Conservation (phyloP, 2,888 invertebrate genomes). For the Cheiracanthium punctorium region DNA sequence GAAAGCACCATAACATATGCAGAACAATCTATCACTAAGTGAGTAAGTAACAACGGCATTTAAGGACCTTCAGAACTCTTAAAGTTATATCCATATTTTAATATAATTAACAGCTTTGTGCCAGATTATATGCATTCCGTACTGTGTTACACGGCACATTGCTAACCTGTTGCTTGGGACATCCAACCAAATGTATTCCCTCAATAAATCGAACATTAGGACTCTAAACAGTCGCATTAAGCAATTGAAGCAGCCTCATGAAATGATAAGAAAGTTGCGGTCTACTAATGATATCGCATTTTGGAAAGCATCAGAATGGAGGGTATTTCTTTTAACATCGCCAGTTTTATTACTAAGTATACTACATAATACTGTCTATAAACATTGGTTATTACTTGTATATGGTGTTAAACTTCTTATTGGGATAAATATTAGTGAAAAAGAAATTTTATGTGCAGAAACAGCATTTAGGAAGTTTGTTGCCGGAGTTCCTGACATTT, state of each 20-base stretch:
- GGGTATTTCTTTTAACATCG: neutral
- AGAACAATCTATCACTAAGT: neutral
- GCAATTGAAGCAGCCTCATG: neutral
- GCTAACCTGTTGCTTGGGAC: constrained; percentile 69
- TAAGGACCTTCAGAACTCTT: constrained; percentile 30
- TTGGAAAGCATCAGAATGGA: neutral
- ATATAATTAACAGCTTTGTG: constrained; percentile 70
- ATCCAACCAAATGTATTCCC: neutral
- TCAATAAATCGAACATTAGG: neutral
- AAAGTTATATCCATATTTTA: constrained; percentile 45
- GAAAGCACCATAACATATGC: neutral
- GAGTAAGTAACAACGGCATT: constrained; percentile 13
- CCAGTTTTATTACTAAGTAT: neutral
- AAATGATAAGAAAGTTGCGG: neutral
- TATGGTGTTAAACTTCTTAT: neutral
- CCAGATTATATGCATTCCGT: constrained; percentile 73
- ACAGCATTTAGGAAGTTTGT: neutral
- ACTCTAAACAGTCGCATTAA: constrained; percentile 11
- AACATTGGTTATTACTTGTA: neutral
- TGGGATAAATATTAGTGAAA: neutral
- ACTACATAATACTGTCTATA: neutral
- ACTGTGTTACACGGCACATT: constrained; percentile 63
- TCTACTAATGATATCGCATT: neutral
- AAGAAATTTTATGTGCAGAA: neutral
- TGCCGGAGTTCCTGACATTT: neutral